A percentile compares a stretch with the other conserved stretches of the same genome.
phyloP scores from a whole-genome alignment of 2,797 vertebrate genomes.

The Sebastes glaucus region DNA sequence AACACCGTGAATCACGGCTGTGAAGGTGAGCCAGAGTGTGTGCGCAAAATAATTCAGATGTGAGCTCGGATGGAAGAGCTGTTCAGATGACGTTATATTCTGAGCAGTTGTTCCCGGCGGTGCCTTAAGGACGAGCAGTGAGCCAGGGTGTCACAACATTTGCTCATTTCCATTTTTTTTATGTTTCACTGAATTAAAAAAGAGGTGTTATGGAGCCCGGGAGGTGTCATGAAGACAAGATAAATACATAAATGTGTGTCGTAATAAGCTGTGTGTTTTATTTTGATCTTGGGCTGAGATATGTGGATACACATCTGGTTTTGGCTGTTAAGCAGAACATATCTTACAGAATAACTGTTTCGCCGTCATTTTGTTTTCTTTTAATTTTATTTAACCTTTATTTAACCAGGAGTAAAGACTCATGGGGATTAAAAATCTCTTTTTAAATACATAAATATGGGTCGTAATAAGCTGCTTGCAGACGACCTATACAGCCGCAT shows the following conservation, averaged over 20 bases:
- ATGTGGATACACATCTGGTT: background rate
- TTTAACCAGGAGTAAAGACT: no score
- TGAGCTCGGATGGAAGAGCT: background rate
- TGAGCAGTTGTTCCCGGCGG: background rate
- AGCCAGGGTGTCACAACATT: background rate
- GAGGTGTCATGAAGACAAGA: background rate
- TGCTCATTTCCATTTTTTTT: background rate
- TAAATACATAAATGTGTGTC: background rate
- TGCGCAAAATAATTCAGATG: background rate
- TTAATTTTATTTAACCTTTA: no score
- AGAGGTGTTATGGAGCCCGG: background rate
- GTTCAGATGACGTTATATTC: background rate
- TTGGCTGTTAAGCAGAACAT: background rate
- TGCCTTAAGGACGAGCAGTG: no score
- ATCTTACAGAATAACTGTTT: background rate
- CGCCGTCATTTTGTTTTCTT: no score
- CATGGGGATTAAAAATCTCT: background rate
- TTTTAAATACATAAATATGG: background rate
- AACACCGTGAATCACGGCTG: slow-evolving; percentile 21
- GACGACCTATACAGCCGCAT: background rate
- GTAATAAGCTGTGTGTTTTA: background rate
- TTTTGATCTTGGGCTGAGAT: background rate
- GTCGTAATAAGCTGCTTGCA: background rate
- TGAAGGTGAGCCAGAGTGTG: slow-evolving; percentile 1
- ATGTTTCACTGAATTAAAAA: background rate